Conservation (phyloP, 2,113 vertebrate species). For the Diglossa brunneiventris region DNA sequence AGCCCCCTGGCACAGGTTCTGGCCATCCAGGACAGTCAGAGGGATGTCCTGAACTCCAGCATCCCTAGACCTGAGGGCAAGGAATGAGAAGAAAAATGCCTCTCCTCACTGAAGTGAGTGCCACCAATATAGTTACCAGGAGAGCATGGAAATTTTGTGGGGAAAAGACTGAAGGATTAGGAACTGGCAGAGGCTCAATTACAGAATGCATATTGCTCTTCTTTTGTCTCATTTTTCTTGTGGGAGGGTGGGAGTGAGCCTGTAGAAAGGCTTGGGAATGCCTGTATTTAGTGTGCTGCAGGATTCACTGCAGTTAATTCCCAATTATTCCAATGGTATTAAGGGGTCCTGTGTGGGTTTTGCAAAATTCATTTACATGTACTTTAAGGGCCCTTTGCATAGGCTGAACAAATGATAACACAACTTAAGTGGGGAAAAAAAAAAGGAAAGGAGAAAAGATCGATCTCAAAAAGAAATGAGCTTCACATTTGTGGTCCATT, state of each 20-base stretch:
- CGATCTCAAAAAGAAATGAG: conserved; percentile 29
- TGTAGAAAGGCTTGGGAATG: background rate
- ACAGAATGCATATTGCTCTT: fast-evolving
- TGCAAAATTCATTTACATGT: conserved; percentile 42
- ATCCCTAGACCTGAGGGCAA: background rate
- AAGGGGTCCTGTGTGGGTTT: conserved; percentile 33
- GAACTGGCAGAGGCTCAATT: background rate
- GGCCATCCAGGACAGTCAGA: no score
- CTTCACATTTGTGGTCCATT: conserved; percentile 26
- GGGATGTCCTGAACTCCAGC: no score
- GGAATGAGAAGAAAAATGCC: background rate
- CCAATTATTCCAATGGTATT: conserved; percentile 14
- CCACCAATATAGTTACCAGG: no score
- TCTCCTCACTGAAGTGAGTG: fast-evolving
- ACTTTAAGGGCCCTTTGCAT: background rate
- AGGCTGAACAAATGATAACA: conserved; percentile 14
- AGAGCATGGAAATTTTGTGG: background rate
- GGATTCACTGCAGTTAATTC: conserved; percentile 10
- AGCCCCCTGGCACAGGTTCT: no score
- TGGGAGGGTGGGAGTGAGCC: background rate
- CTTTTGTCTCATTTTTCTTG: background rate
- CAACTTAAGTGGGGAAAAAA: background rate
- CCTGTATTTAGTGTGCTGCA: background rate
- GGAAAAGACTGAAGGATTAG: background rate
- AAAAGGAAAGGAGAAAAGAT: background rate